phyloP scores from a whole-genome alignment of 2,888 invertebrate genomes.

The Harpalus rufipes region DNA sequence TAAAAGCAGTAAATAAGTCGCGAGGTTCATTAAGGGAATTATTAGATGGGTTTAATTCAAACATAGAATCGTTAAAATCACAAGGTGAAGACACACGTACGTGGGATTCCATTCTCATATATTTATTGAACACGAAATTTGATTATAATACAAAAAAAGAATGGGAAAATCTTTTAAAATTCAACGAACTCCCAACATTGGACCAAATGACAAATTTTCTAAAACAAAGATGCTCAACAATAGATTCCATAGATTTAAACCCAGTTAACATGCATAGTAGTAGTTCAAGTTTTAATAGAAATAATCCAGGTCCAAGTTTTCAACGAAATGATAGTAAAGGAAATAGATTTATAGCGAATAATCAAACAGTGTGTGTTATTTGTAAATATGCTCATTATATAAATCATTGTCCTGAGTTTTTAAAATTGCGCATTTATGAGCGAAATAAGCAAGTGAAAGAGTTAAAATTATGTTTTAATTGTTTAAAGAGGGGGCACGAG shows the following conservation, averaged over 20 bases:
- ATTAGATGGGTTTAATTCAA: constrained; percentile 44
- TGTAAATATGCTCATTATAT: constrained; percentile 9
- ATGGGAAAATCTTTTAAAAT: constrained; percentile 23
- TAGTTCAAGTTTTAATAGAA: not conserved
- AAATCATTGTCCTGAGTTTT: constrained; percentile 16
- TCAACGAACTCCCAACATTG: constrained; percentile 4
- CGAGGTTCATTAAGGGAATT: constrained; percentile 49
- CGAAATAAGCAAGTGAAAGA: not conserved
- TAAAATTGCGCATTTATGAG: not conserved
- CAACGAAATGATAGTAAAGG: not conserved
- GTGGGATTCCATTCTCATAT: constrained; percentile 37
- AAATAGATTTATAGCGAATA: not conserved
- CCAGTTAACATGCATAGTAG: not conserved
- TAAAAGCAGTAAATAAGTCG: not conserved
- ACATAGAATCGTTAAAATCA: constrained; percentile 21
- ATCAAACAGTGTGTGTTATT: not conserved
- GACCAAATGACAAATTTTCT: constrained; percentile 37
- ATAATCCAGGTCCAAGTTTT: not conserved
- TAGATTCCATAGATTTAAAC: constrained; percentile 40
- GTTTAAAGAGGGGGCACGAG: not conserved
- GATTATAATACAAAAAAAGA: constrained; percentile 17
- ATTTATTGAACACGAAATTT: constrained; percentile 6
- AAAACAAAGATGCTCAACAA: constrained; percentile 31
- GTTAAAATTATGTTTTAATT: constrained; percentile 7
- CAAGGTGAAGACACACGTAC: not conserved